Evolutionary conservation across 2,888 invertebrate species (phyloP).

Genomic region (Julus scandinavius): DNA sequence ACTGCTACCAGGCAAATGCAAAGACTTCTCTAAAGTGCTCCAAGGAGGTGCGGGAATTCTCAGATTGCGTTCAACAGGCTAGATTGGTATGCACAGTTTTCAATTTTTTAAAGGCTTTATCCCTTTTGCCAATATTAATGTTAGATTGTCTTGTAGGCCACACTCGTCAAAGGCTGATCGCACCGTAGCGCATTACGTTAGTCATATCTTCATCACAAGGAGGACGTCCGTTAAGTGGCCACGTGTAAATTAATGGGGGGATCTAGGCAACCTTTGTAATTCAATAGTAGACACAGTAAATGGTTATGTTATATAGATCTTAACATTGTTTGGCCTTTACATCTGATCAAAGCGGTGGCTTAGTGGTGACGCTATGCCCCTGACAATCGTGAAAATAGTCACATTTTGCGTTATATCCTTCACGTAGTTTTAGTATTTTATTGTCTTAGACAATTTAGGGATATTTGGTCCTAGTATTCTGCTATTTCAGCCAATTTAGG

Average conservation of each 20-base stretch:
- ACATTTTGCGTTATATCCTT: no score
- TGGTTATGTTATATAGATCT: conserved; percentile 11
- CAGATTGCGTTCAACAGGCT: conserved; percentile 47
- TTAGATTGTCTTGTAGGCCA: background rate
- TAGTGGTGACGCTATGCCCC: no score
- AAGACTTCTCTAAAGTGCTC: conserved; percentile 20
- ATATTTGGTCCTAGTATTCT: no score
- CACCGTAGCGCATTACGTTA: background rate
- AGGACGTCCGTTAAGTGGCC: conserved; percentile 22
- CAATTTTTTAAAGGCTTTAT: background rate
- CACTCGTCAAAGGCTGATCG: background rate
- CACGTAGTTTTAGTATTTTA: no score
- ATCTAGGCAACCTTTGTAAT: conserved; percentile 34
- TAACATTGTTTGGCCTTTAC: background rate
- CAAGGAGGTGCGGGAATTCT: conserved; percentile 48
- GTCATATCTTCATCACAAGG: background rate
- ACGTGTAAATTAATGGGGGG: conserved; percentile 12
- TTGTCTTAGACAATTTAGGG: no score
- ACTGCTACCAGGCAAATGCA: conserved; percentile 43
- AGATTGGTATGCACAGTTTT: conserved; percentile 3
- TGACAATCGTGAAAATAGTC: no score
- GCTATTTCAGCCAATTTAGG: no score
- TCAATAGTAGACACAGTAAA: conserved; percentile 18
- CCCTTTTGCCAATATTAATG: background rate
- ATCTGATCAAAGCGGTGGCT: background rate